A percentile compares a stretch with the other conserved stretches of the same genome.
These are phyloP conservation scores for Noctua pronuba DNA, from an alignment of 2,888 invertebrate species.

Conservation along the genomic window DNA sequence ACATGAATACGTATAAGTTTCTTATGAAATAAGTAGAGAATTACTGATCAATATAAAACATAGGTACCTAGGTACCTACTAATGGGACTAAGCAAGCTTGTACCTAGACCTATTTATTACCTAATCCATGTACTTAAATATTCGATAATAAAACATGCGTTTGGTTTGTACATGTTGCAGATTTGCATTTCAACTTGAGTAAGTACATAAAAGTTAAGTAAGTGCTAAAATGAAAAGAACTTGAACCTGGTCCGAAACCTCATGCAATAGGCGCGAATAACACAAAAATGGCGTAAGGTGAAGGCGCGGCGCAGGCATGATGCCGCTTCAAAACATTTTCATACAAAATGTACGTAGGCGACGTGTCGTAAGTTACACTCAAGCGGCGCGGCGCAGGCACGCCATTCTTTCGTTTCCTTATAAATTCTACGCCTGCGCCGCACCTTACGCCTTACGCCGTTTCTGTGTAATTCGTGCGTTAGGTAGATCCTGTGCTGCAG, in stretches of 20 bases:
- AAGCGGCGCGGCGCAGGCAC: too few species aligned
- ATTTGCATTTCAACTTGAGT: not conserved
- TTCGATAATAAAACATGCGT: not conserved
- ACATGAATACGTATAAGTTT: constrained; percentile 8
- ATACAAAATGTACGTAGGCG: too few species aligned
- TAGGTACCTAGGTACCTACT: not conserved
- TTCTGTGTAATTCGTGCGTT: too few species aligned
- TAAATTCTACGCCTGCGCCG: too few species aligned
- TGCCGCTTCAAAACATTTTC: too few species aligned
- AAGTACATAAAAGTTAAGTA: not conserved
- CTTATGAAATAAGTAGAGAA: constrained; percentile 1
- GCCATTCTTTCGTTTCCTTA: too few species aligned
- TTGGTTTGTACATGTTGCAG: not conserved
- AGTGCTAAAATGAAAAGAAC: not conserved
- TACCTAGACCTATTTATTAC: not conserved
- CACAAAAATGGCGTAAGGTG: too few species aligned
- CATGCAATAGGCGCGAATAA: too few species aligned
- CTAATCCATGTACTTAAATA: not conserved
- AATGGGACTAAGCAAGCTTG: not conserved
- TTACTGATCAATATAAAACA: constrained; percentile 12
- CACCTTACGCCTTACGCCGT: too few species aligned
- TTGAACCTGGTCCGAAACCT: not conserved
- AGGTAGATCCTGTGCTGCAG: not conserved
- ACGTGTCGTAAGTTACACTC: too few species aligned
- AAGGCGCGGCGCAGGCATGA: too few species aligned